Conservation (phyloP, 2,113 vertebrate genomes). For the Phyllostomus discolor region DNA sequence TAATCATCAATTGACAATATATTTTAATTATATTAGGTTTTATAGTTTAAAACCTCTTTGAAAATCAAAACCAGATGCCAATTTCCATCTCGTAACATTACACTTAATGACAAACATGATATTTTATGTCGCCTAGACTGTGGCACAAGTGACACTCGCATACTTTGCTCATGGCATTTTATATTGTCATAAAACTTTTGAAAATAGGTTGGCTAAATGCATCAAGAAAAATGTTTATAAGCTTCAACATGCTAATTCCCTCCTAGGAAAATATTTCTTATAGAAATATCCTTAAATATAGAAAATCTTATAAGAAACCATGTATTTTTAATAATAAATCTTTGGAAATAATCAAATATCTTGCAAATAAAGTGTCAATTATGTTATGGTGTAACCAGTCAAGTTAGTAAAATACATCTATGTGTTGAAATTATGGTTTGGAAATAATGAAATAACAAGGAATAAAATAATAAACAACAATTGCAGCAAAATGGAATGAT, state of each 20-base stretch:
- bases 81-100: background rate
- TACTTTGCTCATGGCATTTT: background rate
- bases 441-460: background rate
- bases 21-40: background rate
- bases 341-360: background rate
- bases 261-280: background rate
- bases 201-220: background rate
- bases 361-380: background rate
- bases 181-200: background rate
- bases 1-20: background rate
- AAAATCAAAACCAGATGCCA: background rate
- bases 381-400: background rate
- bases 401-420: background rate
- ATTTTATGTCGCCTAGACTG: background rate
- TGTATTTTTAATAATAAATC: background rate
- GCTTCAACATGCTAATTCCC: background rate
- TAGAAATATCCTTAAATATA: background rate
- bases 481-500: background rate
- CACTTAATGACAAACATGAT: background rate
- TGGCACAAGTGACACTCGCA: background rate
- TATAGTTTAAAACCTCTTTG: background rate
- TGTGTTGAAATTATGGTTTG: background rate
- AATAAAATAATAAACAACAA: background rate
- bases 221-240: background rate
- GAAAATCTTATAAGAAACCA: background rate